phyloP scores from a whole-genome alignment of 1,140 invertebrate genomes.

The Bombus cullumanus region DNA sequence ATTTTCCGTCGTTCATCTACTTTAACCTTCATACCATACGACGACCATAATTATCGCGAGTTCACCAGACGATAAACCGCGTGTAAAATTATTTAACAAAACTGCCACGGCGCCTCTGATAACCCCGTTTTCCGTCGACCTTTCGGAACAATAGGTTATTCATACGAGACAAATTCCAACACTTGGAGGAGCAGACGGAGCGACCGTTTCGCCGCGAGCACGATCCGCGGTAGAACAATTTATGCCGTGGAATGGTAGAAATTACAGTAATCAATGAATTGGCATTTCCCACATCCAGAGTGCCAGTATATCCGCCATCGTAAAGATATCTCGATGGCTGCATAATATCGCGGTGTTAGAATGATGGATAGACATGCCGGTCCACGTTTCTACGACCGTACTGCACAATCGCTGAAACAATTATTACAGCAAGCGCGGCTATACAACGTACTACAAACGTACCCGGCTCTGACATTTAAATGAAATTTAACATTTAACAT shows the following conservation, averaged over 20 bases:
- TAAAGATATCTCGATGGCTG: constrained; percentile 54
- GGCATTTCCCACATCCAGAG: constrained; percentile 69
- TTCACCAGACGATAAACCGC: not conserved
- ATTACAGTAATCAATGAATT: constrained; percentile 71
- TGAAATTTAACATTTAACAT: too few relatives aligned
- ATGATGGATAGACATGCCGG: constrained; percentile 55
- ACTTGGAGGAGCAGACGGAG: constrained; percentile 13
- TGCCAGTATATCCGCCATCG: constrained; percentile 27
- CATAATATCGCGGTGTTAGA: constrained; percentile 58
- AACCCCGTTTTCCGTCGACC: constrained; percentile 16
- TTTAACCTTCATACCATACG: too few relatives aligned
- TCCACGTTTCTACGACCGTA: constrained; percentile 14
- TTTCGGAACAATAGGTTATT: constrained; percentile 30
- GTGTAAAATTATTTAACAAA: not conserved
- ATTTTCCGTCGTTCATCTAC: too few relatives aligned
- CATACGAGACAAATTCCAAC: constrained; percentile 42
- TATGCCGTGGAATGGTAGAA: constrained; percentile 54
- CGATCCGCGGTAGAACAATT: constrained; percentile 47
- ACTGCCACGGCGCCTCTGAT: not conserved
- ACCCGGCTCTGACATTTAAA: constrained; percentile 28
- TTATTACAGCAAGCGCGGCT: constrained; percentile 49
- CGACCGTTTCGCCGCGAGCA: constrained; percentile 1
- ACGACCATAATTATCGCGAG: not conserved
- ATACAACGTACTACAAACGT: constrained; percentile 16
- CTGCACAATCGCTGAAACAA: constrained; percentile 60